Evolutionary conservation across 2,888 invertebrate genomes (phyloP), one percentile per base, ranked within the genome.

Genomic region (Sphecodes monilicornis): DNA sequence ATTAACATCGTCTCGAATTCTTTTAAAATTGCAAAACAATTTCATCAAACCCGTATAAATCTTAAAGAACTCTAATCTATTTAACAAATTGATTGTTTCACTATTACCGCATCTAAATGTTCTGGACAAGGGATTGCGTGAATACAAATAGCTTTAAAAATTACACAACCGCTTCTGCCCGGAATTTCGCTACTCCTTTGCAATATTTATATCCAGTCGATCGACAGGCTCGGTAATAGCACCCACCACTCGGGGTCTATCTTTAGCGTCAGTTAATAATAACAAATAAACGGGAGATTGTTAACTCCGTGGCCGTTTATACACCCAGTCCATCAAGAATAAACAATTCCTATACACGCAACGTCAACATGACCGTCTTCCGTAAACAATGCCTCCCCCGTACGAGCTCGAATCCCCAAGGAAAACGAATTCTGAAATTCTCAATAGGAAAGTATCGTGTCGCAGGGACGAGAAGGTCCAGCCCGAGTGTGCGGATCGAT

Each of bases 401-500:
- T 72, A 66, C 3, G 50, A 66, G 57, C 16, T 54, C 29, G 29
- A 85, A 79, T 79, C 81, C 84, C 81, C 77, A 71, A 26, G 79
- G 72, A 70, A 57, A 71, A 77, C 60, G 68, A 39, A 32, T 32
- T n/a, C n/a, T n/a, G n/a, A n/a, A n/a, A n/a, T n/a, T n/a, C n/a
- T n/a, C n/a, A n/a, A n/a, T n/a, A n/a, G n/a, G n/a, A 18, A 22
- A 39, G 66, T 73, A 76, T 80, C 70, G 77, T 78, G 46, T 54
- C 22, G 50, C 18, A 68, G 66, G 43, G 76, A 78, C 79, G 86
- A 82, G 71, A 78, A 81, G 82, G 85, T 85, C 88, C 82, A 71
- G 43, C 75, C 57, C 77, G 78, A 78, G 76, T 77, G 68, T 83
- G 76, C 57, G 78, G 86, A 91, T 91, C 87, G 89, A 91, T 91